Base-by-base conservation (phyloP, 2,888 invertebrate species). In the Branchellion lobata region DNA sequence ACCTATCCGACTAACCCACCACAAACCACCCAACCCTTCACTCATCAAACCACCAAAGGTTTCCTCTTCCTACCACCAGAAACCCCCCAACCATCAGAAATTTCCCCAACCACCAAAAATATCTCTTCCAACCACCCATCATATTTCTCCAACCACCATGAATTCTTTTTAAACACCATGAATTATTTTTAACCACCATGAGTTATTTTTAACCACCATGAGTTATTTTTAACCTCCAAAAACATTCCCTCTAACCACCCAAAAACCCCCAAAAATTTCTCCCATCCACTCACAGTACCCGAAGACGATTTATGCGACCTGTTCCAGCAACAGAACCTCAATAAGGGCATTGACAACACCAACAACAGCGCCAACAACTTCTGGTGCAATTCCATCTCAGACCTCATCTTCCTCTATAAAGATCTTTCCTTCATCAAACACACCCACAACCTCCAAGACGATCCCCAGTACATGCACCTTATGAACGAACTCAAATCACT, bases 281-380 rank as follows among this genome's bases (percentile, higher is more conserved):
- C n/a, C 61, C 61, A 24, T 24, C 14, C 61, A 57, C n/a, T 3
- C 21, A 3, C 61, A 57, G 61, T 40, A 8, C 40, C 21, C 8
- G 61, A 57, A 57, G 61, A 57, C 24, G 61, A 57, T n/a, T n/a
- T 57, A 24, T 57, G 61, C 61, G 21, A 18, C 61, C 21, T 57
- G 11, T 24, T 57, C 5, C n/a, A 57, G 21, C n/a, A 18, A 57
- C 61, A 57, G n/a, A 57, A 57, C 61, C 61, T 57, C 61, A 57
- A 57, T n/a, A 57, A 57, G n/a, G n/a, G n/a, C n/a, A n/a, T n/a
- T n/a, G 40, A 40, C 40, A 40, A n/a, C 71, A 34, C 3, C 69
- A 27, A 29, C 74, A 27, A 31, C 53, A 51, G n/a, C 53, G 51
- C 18, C 73, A 31, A 47, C 29, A n/a, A 1, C 27, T 29, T 27